These are phyloP conservation scores for Sebastes fasciatus DNA, from an alignment of 2,113 vertebrate species.

Conservation along the genomic window DNA sequence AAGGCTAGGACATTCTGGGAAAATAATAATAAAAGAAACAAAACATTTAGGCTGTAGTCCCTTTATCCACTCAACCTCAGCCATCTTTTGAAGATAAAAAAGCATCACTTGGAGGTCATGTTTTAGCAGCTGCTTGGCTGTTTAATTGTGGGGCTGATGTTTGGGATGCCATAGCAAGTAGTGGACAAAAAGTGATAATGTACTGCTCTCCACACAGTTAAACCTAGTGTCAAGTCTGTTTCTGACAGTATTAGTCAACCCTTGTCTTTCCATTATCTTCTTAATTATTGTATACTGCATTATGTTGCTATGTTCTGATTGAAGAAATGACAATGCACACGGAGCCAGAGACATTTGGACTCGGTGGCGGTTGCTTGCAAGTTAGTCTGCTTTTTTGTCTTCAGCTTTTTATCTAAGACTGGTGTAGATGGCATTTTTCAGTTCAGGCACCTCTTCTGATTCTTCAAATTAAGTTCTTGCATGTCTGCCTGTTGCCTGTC, in stretches of 20 bases:
- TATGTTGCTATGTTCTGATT: not conserved
- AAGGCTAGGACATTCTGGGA: not conserved
- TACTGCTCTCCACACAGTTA: not conserved
- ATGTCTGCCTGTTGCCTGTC: not conserved
- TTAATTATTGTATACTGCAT: not conserved
- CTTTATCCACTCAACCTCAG: not conserved
- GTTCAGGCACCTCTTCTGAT: too few relatives aligned
- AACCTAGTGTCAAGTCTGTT: not conserved
- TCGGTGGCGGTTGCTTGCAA: not conserved
- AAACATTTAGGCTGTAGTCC: not conserved
- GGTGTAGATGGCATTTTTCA: not conserved
- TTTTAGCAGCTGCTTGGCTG: not conserved
- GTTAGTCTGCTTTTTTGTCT: not conserved
- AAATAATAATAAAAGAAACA: not conserved
- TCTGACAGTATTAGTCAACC: not conserved
- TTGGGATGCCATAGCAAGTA: not conserved
- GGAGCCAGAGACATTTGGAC: not conserved
- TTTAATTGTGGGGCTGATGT: not conserved
- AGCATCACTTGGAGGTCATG: not conserved
- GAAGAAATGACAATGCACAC: not conserved
- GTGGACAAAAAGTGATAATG: not conserved
- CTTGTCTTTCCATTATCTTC: not conserved
- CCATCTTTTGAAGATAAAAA: not conserved
- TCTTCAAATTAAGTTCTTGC: too few relatives aligned
- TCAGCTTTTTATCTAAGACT: not conserved